Conservation (phyloP, 2,113 vertebrate genomes). For the Periophthalmodon schlosseri region DNA sequence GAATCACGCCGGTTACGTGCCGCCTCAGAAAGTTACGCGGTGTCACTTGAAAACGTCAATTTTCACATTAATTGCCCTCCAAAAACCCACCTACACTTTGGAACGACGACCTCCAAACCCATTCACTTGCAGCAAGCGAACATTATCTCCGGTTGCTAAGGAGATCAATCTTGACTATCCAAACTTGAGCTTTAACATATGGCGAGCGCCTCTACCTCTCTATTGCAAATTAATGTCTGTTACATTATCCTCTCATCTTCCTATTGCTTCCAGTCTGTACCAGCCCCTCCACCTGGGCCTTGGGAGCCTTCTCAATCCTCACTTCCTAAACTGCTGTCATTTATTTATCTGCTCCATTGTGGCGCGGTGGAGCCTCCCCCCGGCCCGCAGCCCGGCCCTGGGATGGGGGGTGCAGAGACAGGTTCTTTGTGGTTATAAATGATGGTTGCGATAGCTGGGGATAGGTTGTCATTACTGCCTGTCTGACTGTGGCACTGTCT, state of each 20-base stretch:
- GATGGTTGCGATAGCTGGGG: slow-evolving; percentile 30
- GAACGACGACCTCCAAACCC: background rate
- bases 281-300: slow-evolving; percentile 6
- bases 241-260: slow-evolving; percentile 15
- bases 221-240: slow-evolving; percentile 18
- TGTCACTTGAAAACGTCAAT: too few species aligned
- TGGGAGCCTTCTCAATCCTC: slow-evolving; percentile 9
- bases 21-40: too few species aligned
- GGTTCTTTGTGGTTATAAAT: slow-evolving; percentile 44
- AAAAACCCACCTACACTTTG: background rate
- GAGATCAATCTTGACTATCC: slow-evolving; percentile 9
- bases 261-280: slow-evolving; percentile 1
- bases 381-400: background rate
- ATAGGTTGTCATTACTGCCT: slow-evolving; percentile 23
- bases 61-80: background rate
- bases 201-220: slow-evolving; percentile 13
- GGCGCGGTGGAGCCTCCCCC: slow-evolving; percentile 2
- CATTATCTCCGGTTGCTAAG: background rate
- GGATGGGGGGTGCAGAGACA: slow-evolving; percentile 15
- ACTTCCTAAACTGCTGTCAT: slow-evolving; percentile 32
- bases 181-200: slow-evolving; percentile 17
- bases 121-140: background rate
- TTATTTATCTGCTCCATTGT: slow-evolving; percentile 25
- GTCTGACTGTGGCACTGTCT: slow-evolving; percentile 35
- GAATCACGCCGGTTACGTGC: too few species aligned